A percentile compares a stretch with the other conserved stretches of the same genome.
phyloP scores from a whole-genome alignment of 2,113 vertebrate genomes.

The Oxyruncus cristatus region DNA sequence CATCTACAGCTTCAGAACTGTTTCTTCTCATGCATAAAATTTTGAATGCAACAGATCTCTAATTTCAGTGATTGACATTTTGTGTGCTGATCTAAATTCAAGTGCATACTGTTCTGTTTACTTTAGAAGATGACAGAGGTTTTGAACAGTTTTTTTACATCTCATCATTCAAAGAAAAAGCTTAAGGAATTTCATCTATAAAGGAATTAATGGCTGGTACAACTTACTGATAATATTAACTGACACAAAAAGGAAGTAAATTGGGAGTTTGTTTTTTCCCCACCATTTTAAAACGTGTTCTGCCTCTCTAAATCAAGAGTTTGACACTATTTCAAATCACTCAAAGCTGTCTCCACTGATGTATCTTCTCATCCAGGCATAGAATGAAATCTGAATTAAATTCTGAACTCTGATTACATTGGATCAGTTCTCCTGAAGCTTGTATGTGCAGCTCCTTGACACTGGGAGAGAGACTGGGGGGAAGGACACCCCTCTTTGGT shows the following conservation, averaged over 20 bases:
- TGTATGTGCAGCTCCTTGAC: background rate
- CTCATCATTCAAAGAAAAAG: background rate
- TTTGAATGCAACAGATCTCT: background rate
- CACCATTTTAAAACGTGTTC: background rate
- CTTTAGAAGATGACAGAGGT: background rate
- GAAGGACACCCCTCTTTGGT: background rate
- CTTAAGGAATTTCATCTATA: background rate
- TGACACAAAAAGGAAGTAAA: background rate
- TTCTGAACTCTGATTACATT: background rate
- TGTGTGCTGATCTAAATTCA: background rate
- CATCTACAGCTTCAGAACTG: background rate
- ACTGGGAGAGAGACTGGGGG: background rate
- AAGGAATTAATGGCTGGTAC: background rate
- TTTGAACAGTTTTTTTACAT: background rate
- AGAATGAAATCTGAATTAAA: background rate
- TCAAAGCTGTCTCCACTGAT: background rate
- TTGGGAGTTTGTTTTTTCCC: background rate
- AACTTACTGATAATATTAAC: background rate
- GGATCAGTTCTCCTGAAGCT: background rate
- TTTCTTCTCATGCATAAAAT: background rate
- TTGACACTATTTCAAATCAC: background rate
- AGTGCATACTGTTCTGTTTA: background rate
- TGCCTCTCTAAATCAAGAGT: background rate
- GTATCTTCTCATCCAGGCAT: background rate
- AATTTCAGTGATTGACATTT: slow-evolving; percentile 10